These are phyloP conservation scores for Gnathochromis pfefferi DNA, from an alignment of 2,113 vertebrate species.

Conservation along the genomic window DNA sequence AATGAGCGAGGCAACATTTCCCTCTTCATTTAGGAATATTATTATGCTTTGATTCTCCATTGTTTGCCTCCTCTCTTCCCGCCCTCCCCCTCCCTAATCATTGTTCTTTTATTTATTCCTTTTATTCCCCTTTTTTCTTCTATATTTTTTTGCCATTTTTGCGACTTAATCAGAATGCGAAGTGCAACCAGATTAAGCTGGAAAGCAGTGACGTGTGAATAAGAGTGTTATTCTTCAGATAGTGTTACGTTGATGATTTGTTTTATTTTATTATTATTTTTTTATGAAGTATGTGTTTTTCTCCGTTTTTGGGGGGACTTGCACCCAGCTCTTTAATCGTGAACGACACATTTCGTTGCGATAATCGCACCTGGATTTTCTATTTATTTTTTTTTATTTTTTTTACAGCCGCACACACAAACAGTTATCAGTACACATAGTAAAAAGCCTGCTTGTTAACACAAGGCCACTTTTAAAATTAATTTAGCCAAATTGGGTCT, in stretches of 20 bases:
- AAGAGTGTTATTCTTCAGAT: background rate
- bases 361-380: background rate
- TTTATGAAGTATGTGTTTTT: background rate
- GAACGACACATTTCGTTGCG: background rate
- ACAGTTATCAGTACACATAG: background rate
- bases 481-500: background rate
- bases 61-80: constrained; percentile 79
- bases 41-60: constrained; percentile 99
- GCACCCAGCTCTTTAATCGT: background rate
- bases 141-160: background rate
- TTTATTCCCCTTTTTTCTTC: background rate
- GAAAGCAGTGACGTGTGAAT: background rate
- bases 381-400: background rate
- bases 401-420: background rate
- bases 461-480: background rate
- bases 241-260: background rate
- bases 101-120: constrained; percentile 42
- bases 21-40: constrained; percentile 99
- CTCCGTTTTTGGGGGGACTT: background rate
- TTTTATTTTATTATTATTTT: background rate
- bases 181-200: background rate
- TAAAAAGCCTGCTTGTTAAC: background rate
- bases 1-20: constrained; percentile 97
- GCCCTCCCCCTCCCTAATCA: constrained; percentile 46
- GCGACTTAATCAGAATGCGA: background rate